Evolutionary conservation across 2,797 vertebrate genomes (phyloP).

Genomic region (Paguma larvata): DNA sequence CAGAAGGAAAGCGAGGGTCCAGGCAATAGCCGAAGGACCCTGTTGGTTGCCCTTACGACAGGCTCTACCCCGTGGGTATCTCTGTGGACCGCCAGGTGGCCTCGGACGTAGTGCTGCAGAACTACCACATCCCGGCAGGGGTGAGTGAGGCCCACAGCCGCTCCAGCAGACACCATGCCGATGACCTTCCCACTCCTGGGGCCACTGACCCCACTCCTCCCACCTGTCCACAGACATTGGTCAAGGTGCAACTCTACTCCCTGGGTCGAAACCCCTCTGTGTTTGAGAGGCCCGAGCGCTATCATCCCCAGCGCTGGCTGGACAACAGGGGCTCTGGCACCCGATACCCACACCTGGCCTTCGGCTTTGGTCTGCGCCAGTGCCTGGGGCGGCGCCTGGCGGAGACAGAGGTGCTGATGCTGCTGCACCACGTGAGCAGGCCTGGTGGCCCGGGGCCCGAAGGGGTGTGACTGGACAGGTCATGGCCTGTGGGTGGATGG

Average conservation of each 20-base stretch:
- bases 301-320: conserved; percentile 92
- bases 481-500: accelerated
- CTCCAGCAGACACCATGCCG: accelerated
- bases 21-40: not conserved
- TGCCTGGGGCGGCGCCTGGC: conserved; percentile 95
- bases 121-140: conserved; percentile 93
- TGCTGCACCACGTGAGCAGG: conserved; percentile 93
- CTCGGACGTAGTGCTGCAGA: conserved; percentile 92
- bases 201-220: not conserved
- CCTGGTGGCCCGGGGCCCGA: accelerated
- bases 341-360: conserved; percentile 91
- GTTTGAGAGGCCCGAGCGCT: conserved; percentile 90
- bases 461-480: accelerated
- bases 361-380: conserved; percentile 94
- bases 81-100: conserved; percentile 90
- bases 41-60: conserved; percentile 59
- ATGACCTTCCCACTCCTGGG: accelerated
- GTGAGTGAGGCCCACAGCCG: conserved; percentile 86
- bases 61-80: conserved; percentile 94
- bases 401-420: conserved; percentile 92
- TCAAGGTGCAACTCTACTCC: conserved; percentile 92
- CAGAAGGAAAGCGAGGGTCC: accelerated
- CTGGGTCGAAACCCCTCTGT: conserved; percentile 91
- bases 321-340: conserved; percentile 43
- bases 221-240: conserved; percentile 89